phyloP scores from a whole-genome alignment of 1,140 invertebrate species.

The Andrena cerasifolii region DNA sequence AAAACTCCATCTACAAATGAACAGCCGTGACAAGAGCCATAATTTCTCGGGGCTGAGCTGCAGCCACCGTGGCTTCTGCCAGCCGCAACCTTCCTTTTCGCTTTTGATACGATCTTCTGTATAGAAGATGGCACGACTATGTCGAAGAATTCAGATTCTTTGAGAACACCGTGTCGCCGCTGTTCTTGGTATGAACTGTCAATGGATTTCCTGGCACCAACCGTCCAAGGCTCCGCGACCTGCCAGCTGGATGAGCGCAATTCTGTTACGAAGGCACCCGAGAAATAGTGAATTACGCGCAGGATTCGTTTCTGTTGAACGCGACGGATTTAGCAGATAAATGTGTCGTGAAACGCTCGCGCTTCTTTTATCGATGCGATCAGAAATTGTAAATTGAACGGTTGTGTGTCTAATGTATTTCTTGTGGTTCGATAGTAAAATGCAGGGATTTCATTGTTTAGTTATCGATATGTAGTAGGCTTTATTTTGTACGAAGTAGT shows the following conservation, averaged over 20 bases:
- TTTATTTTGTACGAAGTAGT: too few species aligned
- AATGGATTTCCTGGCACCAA: background rate
- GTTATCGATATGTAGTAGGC: too few species aligned
- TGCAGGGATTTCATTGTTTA: too few species aligned
- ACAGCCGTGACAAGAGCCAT: conserved; percentile 88
- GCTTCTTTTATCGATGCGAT: too few species aligned
- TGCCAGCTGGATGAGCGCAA: accelerated
- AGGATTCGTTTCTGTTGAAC: too few species aligned
- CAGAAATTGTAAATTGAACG: too few species aligned
- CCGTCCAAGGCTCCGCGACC: background rate
- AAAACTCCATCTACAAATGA: conserved; percentile 90
- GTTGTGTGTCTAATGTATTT: too few species aligned
- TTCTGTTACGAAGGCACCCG: background rate
- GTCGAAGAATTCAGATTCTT: conserved; percentile 57
- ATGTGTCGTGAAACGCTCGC: too few species aligned
- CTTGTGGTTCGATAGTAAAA: too few species aligned
- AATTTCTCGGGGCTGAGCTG: conserved; percentile 84
- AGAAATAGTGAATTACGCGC: background rate
- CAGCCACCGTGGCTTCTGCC: conserved; percentile 69
- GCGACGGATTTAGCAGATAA: too few species aligned
- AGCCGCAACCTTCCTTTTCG: conserved; percentile 69
- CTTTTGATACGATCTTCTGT: conserved; percentile 67
- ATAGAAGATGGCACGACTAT: conserved; percentile 51
- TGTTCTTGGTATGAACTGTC: background rate
- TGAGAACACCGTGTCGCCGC: conserved; percentile 11